Base-by-base conservation (phyloP, 37 sponge, comb jelly and placozoan genomes). In the Bolinopsis microptera region DNA sequence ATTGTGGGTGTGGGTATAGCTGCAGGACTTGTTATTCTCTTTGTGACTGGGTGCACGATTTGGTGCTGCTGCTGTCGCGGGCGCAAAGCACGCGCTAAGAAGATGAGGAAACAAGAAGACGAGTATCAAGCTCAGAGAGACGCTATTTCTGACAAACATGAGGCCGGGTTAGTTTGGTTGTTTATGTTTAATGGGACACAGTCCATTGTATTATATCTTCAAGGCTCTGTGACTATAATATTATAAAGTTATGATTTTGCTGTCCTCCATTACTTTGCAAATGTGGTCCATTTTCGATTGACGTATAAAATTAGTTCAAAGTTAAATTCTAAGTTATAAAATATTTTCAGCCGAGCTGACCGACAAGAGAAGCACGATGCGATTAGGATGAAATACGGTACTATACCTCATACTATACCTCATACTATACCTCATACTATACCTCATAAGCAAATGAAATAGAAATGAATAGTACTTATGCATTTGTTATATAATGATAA, bases 21-120 rank as follows among this genome's bases (percentile, higher is more conserved):
- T 3, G 82, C 38, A 33, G 82, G 82, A 36, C 37, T 80, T 1
- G 3, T 80, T 9, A 5, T 35, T 5, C 35, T 80, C 32, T 24
- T 13, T 33, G 35, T 35, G 8, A 35, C 37, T 1, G 82, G 21
- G 2, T 16, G 24, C 23, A 80, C 82, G 9, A 33, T 80, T 22
- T 80, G 82, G 82, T 80, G 82, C 32, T 80, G 82, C 38, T 80
- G 37, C 37, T 80, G 82, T 35, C 82, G 82, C 5, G 82, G 82
- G 22, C 35, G 82, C 35, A 80, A 80, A 22, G 82, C 82, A 2
- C 35, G 82, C 23, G 23, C 22, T 9, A 80, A 35, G 82, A 80
- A 80, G 37, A 16, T 80, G 21, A 9, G 9, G 22, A 2, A 80
- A 8, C 31, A 33, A 35, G 82, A 80, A 21, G 82, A 24, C 23